A percentile compares a stretch with the other conserved stretches of the same genome.
phyloP scores from a whole-genome alignment of 2,113 vertebrate genomes.

The Onychostoma macrolepis region DNA sequence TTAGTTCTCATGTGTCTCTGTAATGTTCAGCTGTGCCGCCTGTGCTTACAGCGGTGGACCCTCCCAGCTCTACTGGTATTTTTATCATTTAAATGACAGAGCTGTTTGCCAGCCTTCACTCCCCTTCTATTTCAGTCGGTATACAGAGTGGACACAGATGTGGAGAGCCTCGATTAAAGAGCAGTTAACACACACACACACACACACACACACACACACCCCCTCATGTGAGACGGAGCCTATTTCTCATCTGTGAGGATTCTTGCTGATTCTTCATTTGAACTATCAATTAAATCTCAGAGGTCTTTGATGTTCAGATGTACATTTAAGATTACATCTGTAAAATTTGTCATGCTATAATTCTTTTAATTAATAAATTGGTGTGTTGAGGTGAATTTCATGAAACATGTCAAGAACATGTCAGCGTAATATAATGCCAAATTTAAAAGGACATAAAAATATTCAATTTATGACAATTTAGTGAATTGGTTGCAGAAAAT shows the following conservation, averaged over 20 bases:
- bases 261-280: neutral
- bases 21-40: constrained; percentile 51
- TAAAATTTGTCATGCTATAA: neutral
- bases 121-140: constrained; percentile 72
- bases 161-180: constrained; percentile 59
- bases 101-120: constrained; percentile 64
- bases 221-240: neutral
- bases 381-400: neutral
- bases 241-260: neutral
- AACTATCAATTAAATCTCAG: neutral
- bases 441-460: no score
- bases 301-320: neutral
- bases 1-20: constrained; percentile 18
- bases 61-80: constrained; percentile 68
- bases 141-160: constrained; percentile 73
- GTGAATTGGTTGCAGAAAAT: no score
- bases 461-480: no score
- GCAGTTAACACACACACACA: constrained; percentile 13
- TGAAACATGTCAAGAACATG: neutral
- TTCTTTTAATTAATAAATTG: neutral
- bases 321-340: neutral
- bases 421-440: no score
- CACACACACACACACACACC: constrained; percentile 14
- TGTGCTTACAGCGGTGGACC: constrained; percentile 62
- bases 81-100: constrained; percentile 77